Conservation (phyloP, 2,888 invertebrate genomes). For the Chrysolina haemoptera region DNA sequence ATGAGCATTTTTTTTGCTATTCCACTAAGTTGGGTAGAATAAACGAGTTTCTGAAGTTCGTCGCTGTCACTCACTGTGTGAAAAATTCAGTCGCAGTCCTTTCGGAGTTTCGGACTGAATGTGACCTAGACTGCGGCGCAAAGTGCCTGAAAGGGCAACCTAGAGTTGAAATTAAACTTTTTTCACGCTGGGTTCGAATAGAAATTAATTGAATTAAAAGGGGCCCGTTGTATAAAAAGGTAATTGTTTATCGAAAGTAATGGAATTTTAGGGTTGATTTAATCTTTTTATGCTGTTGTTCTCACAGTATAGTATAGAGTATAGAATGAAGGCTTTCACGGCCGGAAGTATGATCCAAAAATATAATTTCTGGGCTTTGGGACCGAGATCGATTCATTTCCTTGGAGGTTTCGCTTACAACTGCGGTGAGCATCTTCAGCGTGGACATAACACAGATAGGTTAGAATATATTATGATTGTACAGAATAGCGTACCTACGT, state of each 20-base stretch:
- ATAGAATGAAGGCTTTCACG: no score
- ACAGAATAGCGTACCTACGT: no score
- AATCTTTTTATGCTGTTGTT: neutral
- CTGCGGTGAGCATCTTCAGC: no score
- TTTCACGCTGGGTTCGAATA: neutral
- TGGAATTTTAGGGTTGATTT: slow-evolving; percentile 24
- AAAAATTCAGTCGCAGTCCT: slow-evolving; percentile 38
- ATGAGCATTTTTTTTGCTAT: slow-evolving; percentile 38
- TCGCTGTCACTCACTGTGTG: slow-evolving; percentile 47
- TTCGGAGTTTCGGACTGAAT: slow-evolving; percentile 23
- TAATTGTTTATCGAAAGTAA: slow-evolving; percentile 32
- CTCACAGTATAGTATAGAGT: neutral
- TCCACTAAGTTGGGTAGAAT: slow-evolving; percentile 36
- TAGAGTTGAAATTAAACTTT: neutral
- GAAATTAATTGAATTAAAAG: neutral
- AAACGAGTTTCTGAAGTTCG: slow-evolving; percentile 47
- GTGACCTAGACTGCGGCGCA: neutral
- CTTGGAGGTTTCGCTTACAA: no score
- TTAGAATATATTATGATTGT: no score
- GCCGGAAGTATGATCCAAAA: no score
- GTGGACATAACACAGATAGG: no score
- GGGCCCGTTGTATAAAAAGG: slow-evolving; percentile 23
- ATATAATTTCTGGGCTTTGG: no score
- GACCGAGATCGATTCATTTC: no score
- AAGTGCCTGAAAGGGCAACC: neutral